Percentiles rank a stretch among this genome's conserved stretches.
phyloP scores from a whole-genome alignment of 2,113 vertebrate species.

The Microcebus ravelobensis region DNA sequence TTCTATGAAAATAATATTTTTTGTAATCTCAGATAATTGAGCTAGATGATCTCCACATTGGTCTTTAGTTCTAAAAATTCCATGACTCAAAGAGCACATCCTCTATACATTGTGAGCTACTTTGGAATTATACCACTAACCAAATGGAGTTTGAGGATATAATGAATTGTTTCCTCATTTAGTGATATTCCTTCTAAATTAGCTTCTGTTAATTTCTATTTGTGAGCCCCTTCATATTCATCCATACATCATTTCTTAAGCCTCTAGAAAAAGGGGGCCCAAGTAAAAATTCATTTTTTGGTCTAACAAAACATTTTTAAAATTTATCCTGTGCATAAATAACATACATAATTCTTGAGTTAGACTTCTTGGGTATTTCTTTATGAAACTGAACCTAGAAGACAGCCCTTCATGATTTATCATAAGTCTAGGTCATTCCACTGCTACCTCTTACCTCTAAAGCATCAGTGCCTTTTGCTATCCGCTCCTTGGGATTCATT shows the following conservation, averaged over 20 bases:
- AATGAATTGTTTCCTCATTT: not conserved
- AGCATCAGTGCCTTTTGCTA: not conserved
- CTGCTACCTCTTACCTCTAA: not conserved
- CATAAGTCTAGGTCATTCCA: not conserved
- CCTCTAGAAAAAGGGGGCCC: not conserved
- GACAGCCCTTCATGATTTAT: not conserved
- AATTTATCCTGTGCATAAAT: not conserved
- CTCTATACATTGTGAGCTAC: not conserved
- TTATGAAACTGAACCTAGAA: not conserved
- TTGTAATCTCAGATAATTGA: not conserved
- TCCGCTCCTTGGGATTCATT: slow-evolving; percentile 20
- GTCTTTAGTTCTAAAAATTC: not conserved
- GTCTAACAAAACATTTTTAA: not conserved
- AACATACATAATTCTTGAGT: not conserved
- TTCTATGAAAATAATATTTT: not conserved
- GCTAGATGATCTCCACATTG: not conserved
- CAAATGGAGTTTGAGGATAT: not conserved
- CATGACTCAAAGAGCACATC: not conserved
- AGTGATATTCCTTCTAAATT: not conserved
- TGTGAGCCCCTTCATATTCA: not conserved
- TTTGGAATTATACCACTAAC: not conserved
- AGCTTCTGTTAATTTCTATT: not conserved
- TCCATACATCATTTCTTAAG: not conserved
- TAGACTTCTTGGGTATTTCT: not conserved
- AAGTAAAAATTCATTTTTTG: slow-evolving; percentile 11